Conservation (phyloP, 2,888 invertebrate species). For the Chymomyza caudatula region DNA sequence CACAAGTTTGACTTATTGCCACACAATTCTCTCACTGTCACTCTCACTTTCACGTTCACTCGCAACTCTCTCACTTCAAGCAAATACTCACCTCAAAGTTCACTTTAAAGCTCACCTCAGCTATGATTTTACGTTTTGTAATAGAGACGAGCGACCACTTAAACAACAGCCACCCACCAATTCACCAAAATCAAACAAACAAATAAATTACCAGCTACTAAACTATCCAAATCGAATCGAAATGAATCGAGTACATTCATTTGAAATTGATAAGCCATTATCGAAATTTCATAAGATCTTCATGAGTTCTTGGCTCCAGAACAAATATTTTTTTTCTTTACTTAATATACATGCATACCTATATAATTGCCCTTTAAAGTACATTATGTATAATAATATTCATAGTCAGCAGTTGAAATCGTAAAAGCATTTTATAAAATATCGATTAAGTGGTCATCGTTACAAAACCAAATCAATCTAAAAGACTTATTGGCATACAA, state of each 20-base stretch:
- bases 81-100: slow-evolving; percentile 22
- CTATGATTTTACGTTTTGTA: slow-evolving; percentile 1
- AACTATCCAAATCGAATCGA: slow-evolving; percentile 28
- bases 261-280: slow-evolving; percentile 65
- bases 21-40: neutral
- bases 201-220: slow-evolving; percentile 6
- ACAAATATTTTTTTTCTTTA: slow-evolving; percentile 34
- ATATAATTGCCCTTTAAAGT: neutral
- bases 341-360: slow-evolving; percentile 23
- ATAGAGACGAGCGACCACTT: neutral
- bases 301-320: slow-evolving; percentile 4
- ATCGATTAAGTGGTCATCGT: slow-evolving; percentile 78
- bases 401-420: slow-evolving; percentile 31
- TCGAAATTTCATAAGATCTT: slow-evolving; percentile 74
- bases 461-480: slow-evolving; percentile 37
- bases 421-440: slow-evolving; percentile 73
- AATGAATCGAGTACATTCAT: slow-evolving; percentile 38
- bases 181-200: slow-evolving; percentile 15
- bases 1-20: neutral
- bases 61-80: slow-evolving; percentile 40
- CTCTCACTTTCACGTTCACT: slow-evolving; percentile 35
- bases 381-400: neutral
- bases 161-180: slow-evolving; percentile 30
- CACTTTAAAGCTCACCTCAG: slow-evolving; percentile 24
- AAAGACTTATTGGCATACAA: neutral